Base-by-base conservation (phyloP, 1,140 invertebrate species). In the Cylas formicarius region DNA sequence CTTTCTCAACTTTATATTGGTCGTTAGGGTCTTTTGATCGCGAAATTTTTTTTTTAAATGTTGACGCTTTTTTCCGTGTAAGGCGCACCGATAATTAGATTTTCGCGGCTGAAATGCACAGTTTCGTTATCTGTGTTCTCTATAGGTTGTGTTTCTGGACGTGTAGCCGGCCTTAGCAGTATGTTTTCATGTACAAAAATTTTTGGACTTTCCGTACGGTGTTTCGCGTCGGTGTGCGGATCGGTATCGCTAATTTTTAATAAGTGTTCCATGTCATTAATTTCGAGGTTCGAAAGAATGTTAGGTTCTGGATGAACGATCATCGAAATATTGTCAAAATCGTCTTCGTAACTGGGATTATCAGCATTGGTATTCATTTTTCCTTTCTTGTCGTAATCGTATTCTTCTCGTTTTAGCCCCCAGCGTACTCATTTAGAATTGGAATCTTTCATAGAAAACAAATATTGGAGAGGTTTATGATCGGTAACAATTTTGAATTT, bases 371-470 rank as follows among this genome's bases (percentile, higher is more conserved):
- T 22, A 28, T 58, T 56, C 4, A 46, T 13, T 28, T 7, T 49
- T 1, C 53, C 48, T 26, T 44, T 50, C 39, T 52, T 56, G 10
- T 17, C 39, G 19, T 36, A 45, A 23, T 36, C 22, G 26, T 17
- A 34, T 28, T 60, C 55, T 27, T 47, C 38, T 23, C 53, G 33
- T 21, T 58, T 47, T 11, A 38, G 14, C 6, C 47, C 10, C 47
- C 47, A 49, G 3, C 47, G 9, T 7, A 48, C 16, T 9, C 73
- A 43, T 43, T 66, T 40, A 31, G 53, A 59, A 3, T 24, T 46
- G 2, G 44, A 55, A 9, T 62, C 57, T 27, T 69, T 62, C 72
- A 53, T n/a, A 62, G 58, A 17, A 20, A 36, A 36, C 7, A 36
- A 13, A 19, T 8, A 54, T 58, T 23, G 63, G 29, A n/a, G n/a